Percentiles rank a stretch among this genome's conserved stretches.
These are phyloP conservation scores for Melanotaenia boesemani DNA, from an alignment of 2,797 vertebrate species.

Conservation along the genomic window DNA sequence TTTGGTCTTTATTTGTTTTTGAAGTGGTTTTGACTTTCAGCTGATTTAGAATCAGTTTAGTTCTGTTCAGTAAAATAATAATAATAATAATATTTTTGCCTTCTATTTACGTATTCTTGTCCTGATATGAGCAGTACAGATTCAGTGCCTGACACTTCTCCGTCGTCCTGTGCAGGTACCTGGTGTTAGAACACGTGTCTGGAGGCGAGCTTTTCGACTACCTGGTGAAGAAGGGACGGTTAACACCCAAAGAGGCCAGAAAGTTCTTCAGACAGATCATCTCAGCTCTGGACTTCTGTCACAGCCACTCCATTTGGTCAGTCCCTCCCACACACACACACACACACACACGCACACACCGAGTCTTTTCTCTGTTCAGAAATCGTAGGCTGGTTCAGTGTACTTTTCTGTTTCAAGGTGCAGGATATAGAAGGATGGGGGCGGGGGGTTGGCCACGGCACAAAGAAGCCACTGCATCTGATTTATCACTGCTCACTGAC, in stretches of 20 bases:
- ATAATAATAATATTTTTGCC: no score
- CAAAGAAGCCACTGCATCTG: neutral
- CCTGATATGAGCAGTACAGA: no score
- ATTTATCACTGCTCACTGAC: conserved; percentile 28
- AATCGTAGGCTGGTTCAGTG: no score
- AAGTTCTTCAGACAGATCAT: conserved; percentile 99
- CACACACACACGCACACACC: no score
- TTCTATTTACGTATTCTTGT: no score
- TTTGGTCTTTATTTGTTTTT: no score
- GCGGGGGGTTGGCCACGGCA: no score
- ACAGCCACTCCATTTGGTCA: conserved; percentile 99
- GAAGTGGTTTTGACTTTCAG: no score
- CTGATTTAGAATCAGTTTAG: no score
- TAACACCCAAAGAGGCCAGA: conserved; percentile 98
- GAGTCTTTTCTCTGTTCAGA: no score
- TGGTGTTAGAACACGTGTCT: conserved; percentile 98
- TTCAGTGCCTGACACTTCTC: neutral
- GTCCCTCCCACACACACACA: neutral
- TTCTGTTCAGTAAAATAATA: no score
- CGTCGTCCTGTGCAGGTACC: conserved; percentile 83
- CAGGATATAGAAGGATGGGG: neutral
- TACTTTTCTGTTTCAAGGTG: neutral
- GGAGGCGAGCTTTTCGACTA: conserved; percentile 98
- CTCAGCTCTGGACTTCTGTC: no score
- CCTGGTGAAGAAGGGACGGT: conserved; percentile 96